Evolutionary conservation across 2,113 vertebrate species (phyloP), one percentile per base, ranked within the genome.

Genomic region (Camelus bactrianus): DNA sequence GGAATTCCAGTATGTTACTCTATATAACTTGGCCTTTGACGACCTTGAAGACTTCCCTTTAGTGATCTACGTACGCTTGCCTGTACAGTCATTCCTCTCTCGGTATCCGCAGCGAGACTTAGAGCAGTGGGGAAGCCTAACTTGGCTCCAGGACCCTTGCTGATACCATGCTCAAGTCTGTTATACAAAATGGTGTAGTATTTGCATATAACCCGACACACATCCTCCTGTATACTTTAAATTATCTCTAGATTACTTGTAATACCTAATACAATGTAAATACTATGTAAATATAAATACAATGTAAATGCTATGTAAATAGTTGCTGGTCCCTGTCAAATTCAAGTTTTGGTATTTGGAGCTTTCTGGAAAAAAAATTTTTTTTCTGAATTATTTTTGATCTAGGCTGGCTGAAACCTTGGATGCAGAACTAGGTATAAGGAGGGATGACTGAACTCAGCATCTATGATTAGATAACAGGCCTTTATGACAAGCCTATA

Each of bases 21-120:
- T 81, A 22, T 64, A 60, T 86, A 73, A 86, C 52, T 72, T 62
- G 46, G 64, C 28, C 81, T 93, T 91, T 89, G 89, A 92, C 30
- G 38, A 20, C 85, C 72, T 83, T 62, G 84, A 83, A 88, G 48
- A 93, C 72, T 58, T 92, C 42, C 69, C 26, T 92, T 70, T 42
- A 30, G 22, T 58, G 56, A 92, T 75, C 73, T 87, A 48, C 50
- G 32, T 83, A n/a, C 86, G 26, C 26, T 95, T 76, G 64, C 75
- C 80, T 28, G 16, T 76, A 76, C 73, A 46, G 24, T 73, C 70
- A 46, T 28, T 24, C 26, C 24, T 73, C 28, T 14, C 13, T 46
- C 38, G 1, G 4, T 46, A 73, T 73, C 38, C 13, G 5, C 38
- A 42, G 38, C 38, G 38, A 42, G 38, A 42, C 38, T 4, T 42